Evolutionary conservation across 1,140 invertebrate genomes (phyloP).

Genomic region (Wasmannia auropunctata): DNA sequence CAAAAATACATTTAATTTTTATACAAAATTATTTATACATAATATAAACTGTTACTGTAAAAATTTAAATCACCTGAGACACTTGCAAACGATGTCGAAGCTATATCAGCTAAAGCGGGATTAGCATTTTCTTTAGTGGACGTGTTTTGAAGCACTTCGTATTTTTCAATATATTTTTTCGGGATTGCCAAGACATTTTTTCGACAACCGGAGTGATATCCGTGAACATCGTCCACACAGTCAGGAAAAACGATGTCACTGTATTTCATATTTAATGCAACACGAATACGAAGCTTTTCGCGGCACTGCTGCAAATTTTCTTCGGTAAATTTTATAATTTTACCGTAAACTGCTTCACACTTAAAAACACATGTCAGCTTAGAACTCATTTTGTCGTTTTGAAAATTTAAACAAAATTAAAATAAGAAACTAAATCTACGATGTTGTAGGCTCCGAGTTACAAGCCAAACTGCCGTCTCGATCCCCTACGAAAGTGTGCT

Average conservation of each 20-base stretch:
- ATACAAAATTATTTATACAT: background rate
- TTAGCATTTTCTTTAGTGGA: no score
- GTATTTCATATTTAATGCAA: conserved; percentile 4
- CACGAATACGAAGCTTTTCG: conserved; percentile 10
- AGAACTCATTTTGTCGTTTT: conserved; percentile 7
- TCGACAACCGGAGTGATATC: background rate
- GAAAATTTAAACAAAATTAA: background rate
- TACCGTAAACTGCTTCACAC: background rate
- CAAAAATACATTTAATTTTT: background rate
- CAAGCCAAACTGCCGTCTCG: background rate
- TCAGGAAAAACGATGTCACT: background rate
- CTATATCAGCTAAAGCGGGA: background rate
- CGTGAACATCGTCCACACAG: background rate
- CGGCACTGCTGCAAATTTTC: background rate
- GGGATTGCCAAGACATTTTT: conserved; percentile 14
- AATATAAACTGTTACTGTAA: background rate
- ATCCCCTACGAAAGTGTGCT: background rate
- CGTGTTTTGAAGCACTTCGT: background rate
- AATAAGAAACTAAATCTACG: background rate
- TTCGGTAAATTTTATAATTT: background rate
- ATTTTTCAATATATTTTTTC: conserved; percentile 19
- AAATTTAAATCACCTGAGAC: background rate
- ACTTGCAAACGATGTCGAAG: background rate
- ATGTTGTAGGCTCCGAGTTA: background rate
- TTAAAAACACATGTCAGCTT: background rate